A percentile compares a stretch with the other conserved stretches of the same genome.
These are phyloP conservation scores for Clanis bilineata DNA, from an alignment of 2,888 invertebrate genomes.

Conservation along the genomic window DNA sequence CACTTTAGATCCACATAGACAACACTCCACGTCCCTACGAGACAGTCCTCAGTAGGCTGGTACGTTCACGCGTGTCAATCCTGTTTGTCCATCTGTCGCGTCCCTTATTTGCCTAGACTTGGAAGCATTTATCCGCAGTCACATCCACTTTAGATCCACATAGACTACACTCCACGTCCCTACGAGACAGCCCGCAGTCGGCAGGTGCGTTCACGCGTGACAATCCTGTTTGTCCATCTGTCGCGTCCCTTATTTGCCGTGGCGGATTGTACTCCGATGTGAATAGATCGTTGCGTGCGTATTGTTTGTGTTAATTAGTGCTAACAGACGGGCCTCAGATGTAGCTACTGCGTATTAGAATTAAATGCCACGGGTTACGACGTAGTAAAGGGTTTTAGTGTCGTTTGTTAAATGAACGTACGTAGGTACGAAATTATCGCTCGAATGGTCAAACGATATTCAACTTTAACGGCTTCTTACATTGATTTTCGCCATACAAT, in stretches of 20 bases:
- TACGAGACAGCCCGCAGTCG: slow-evolving; percentile 6
- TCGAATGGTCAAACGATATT: too few species aligned
- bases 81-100: slow-evolving; percentile 9
- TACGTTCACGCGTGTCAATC: slow-evolving; percentile 1
- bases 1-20: background rate
- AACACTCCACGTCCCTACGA: background rate
- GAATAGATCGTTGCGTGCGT: slow-evolving; percentile 7
- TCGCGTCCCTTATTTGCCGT: slow-evolving; percentile 10
- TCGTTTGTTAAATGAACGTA: background rate
- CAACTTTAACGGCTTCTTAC: too few species aligned
- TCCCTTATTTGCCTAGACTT: slow-evolving; percentile 3
- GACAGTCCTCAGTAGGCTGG: background rate
- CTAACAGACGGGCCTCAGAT: slow-evolving; percentile 6
- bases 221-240: slow-evolving; percentile 13
- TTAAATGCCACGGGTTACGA: background rate
- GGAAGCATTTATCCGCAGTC: background rate
- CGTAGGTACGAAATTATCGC: too few species aligned
- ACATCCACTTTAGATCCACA: background rate
- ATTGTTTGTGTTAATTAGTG: slow-evolving; percentile 13
- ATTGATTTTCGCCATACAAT: too few species aligned
- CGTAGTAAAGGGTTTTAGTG: background rate
- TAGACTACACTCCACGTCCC: background rate
- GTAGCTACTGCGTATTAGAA: background rate
- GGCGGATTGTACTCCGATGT: slow-evolving; percentile 3
- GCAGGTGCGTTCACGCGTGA: slow-evolving; percentile 11